Evolutionary conservation across 2,113 vertebrate genomes (phyloP).

Genomic region (Mus pahari): DNA sequence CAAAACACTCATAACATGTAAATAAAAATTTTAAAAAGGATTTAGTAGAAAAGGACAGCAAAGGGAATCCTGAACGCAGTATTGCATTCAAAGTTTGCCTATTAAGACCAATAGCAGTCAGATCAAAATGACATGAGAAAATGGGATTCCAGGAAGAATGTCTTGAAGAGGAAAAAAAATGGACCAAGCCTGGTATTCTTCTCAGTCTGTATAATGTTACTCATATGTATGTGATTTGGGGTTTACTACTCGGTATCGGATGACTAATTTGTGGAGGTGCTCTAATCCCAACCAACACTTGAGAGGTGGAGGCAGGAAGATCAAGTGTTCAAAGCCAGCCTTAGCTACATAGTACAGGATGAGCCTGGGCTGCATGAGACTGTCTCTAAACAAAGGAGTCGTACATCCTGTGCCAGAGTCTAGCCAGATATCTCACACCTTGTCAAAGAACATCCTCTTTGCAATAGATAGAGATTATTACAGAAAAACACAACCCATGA

Average conservation of each 20-base stretch:
- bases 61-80: constrained; percentile 27
- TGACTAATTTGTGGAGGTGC: no score
- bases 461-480: not conserved
- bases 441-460: not conserved
- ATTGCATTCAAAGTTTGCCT: not conserved
- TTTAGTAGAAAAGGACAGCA: not conserved
- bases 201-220: no score
- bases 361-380: not conserved
- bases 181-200: not conserved
- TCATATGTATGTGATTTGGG: no score
- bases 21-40: not conserved
- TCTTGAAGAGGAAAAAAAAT: not conserved
- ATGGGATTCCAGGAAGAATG: not conserved
- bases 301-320: not conserved
- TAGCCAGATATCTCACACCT: not conserved
- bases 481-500: not conserved
- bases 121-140: constrained; percentile 45
- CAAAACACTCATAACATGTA: not conserved
- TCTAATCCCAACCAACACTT: not conserved
- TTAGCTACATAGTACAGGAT: not conserved
- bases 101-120: not conserved
- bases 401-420: not conserved
- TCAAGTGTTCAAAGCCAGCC: not conserved
- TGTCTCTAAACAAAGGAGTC: not conserved
- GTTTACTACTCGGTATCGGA: no score